These are phyloP conservation scores for Tenthredo notha DNA, from an alignment of 2,888 invertebrate species.

Conservation along the genomic window DNA sequence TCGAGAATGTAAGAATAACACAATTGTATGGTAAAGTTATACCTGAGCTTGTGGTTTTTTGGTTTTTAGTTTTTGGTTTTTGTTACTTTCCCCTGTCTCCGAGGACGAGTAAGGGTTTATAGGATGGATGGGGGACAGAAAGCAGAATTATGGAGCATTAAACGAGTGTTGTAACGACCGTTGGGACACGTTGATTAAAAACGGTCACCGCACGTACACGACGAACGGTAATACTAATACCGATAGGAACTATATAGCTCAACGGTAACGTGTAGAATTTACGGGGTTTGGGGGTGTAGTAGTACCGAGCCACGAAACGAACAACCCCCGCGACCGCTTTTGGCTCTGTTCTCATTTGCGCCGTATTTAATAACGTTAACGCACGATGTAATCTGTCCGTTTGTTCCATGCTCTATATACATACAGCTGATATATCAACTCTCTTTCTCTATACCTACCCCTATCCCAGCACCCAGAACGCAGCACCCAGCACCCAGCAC, in stretches of 20 bases:
- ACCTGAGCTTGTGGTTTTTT: background rate
- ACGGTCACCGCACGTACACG: conserved; percentile 61
- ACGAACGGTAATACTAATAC: background rate
- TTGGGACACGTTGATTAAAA: conserved; percentile 72
- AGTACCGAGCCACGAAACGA: conserved; percentile 21
- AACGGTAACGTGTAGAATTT: background rate
- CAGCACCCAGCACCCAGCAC: background rate
- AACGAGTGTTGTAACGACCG: conserved; percentile 74
- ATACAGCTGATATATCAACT: conserved; percentile 9
- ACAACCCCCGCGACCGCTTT: conserved; percentile 55
- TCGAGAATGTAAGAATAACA: background rate
- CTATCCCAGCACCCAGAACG: background rate
- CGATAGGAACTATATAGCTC: background rate
- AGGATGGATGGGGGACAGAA: conserved; percentile 55
- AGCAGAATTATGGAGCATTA: conserved; percentile 70
- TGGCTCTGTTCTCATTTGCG: conserved; percentile 61
- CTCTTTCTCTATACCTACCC: background rate
- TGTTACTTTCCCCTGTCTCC: conserved; percentile 9
- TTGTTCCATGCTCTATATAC: conserved; percentile 3
- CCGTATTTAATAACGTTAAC: conserved; percentile 64
- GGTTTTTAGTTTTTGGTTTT: conserved; percentile 45
- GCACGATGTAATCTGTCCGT: conserved; percentile 62
- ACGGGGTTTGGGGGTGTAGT: background rate
- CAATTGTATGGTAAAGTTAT: background rate
- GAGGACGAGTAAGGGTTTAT: conserved; percentile 31